A percentile compares a stretch with the other conserved stretches of the same genome.
These are phyloP conservation scores for Lucinisca nassula DNA, from an alignment of 2,888 invertebrate genomes.

Conservation along the genomic window DNA sequence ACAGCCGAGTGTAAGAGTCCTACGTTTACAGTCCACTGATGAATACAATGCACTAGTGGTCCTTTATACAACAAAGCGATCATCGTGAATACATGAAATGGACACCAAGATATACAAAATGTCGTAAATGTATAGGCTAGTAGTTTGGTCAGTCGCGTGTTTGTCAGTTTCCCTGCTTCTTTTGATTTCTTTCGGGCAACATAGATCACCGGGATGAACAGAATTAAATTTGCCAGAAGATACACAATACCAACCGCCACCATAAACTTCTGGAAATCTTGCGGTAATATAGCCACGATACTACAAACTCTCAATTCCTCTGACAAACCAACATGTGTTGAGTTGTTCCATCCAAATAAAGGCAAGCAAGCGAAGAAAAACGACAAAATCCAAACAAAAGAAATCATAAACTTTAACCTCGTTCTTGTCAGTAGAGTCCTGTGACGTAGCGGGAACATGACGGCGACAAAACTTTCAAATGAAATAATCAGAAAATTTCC, in stretches of 20 bases:
- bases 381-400: neutral
- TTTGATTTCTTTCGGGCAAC: neutral
- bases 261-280: neutral
- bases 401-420: neutral
- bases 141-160: neutral
- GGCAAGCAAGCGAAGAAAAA: neutral
- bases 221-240: neutral
- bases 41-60: neutral
- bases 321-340: neutral
- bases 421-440: neutral
- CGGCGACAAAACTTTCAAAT: neutral
- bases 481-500: neutral
- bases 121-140: neutral
- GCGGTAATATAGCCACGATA: neutral
- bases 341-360: neutral
- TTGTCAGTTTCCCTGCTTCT: neutral
- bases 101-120: neutral
- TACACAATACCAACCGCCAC: neutral
- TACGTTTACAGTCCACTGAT: constrained; percentile 39
- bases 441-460: neutral
- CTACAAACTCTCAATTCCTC: neutral
- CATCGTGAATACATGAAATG: neutral
- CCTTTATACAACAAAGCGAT: neutral
- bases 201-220: neutral
- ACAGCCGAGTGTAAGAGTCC: constrained; percentile 54